Percentiles rank a stretch among this genome's conserved stretches.
phyloP scores from a whole-genome alignment of 2,113 vertebrate genomes.

The Lathamus discolor region DNA sequence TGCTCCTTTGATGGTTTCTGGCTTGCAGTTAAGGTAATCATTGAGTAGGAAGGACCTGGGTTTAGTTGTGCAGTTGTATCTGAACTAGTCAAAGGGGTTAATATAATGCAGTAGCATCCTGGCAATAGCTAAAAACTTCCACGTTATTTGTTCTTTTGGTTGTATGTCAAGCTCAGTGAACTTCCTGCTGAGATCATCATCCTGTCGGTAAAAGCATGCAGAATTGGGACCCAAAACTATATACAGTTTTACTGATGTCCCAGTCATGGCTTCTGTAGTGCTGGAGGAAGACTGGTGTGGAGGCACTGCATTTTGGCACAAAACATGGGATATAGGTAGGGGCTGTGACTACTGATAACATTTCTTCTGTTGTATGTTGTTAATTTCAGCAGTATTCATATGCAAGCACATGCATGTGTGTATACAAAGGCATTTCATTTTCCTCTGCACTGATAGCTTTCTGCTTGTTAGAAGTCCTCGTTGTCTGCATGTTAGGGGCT shows the following conservation, averaged over 20 bases:
- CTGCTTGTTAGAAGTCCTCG: neutral
- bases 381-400: neutral
- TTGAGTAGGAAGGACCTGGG: neutral
- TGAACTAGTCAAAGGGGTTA: neutral
- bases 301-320: neutral
- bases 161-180: neutral
- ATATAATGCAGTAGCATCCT: neutral
- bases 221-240: neutral
- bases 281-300: neutral
- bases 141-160: neutral
- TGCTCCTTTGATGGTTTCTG: neutral
- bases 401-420: fast-evolving
- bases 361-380: neutral
- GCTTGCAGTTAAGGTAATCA: neutral
- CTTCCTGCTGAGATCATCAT: neutral
- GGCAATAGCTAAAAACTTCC: neutral
- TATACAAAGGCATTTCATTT: neutral
- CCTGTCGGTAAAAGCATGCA: neutral
- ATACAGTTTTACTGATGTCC: neutral
- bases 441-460: neutral
- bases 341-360: neutral
- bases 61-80: neutral
- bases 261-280: neutral
- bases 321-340: neutral
- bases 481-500: neutral